Evolutionary conservation across 2,113 vertebrate species (phyloP), one percentile per base, ranked within the genome.

Genomic region (Malaclemys terrapin): DNA sequence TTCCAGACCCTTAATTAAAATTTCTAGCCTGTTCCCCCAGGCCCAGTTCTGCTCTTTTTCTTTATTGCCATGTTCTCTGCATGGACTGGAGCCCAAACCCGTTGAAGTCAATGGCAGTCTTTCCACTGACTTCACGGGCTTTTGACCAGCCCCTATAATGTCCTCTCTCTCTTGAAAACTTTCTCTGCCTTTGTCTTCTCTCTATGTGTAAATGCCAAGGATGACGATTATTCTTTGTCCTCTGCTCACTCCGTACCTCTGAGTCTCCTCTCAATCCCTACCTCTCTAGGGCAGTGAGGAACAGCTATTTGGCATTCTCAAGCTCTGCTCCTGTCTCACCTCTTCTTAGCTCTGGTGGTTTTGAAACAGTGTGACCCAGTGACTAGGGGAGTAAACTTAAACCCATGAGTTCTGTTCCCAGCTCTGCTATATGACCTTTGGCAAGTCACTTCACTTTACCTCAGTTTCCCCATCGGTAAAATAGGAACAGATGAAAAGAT

Each of bases 151-250:
- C 53, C 52, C 50, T 42, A 24, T 82, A 85, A 84, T 78, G 80
- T 86, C 76, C 50, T 35, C 94, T 2, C 7, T 45, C 76, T 85
- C 84, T 50, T 1, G 0, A 75, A 69, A 93, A 81, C 85, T 91
- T 80, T 25, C 88, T 80, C 87, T 93, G 91, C 93, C 85, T 82
- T 27, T 69, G 35, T 69, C 62, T 69, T 45, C 24, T 81, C 65
- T 57, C 83, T 29, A 52, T 0, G 0, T 83, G 89, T 31, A 75
- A 59, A 35, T 50, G 80, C 20, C 0, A 1, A 79, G 65, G 35
- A 38, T n/a, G 65, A 9, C 2, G 65, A 35, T 10, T 4, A 65
- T n/a, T 38, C 35, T 69, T n/a, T 69, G 65, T n/a, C 35, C 17
- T n/a, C 8, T 20, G 35, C 16, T 69, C 17, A 9, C 65, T n/a